phyloP scores from a whole-genome alignment of 2,888 invertebrate species.

The Rotaria sp. region DNA sequence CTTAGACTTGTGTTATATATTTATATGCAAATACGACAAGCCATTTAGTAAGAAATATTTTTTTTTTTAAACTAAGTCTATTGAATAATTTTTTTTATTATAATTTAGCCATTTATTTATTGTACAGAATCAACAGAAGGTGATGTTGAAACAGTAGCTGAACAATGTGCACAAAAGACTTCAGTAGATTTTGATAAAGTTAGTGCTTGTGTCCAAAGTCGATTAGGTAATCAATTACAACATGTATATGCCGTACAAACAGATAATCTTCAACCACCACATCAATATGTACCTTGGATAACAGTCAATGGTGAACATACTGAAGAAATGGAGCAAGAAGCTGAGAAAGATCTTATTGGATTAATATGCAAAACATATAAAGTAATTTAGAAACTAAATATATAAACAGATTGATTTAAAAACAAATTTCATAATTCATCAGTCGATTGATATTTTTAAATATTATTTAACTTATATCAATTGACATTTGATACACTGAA shows the following conservation, averaged over 20 bases:
- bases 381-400: background rate
- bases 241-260: constrained; percentile 51
- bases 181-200: constrained; percentile 45
- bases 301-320: constrained; percentile 52
- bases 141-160: constrained; percentile 41
- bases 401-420: background rate
- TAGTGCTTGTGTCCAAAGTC: constrained; percentile 46
- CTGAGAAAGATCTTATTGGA: constrained; percentile 44
- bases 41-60: background rate
- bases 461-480: too few relatives aligned
- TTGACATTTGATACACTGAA: too few relatives aligned
- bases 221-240: constrained; percentile 48
- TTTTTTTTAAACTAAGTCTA: background rate
- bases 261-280: constrained; percentile 47
- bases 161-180: constrained; percentile 45
- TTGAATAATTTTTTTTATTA: background rate
- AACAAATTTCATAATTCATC: too few relatives aligned
- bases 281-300: constrained; percentile 53
- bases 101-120: constrained; percentile 45
- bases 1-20: constrained; percentile 48
- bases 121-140: constrained; percentile 47
- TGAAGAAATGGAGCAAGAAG: constrained; percentile 46
- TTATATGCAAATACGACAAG: constrained; percentile 43
- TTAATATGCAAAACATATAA: constrained; percentile 47
- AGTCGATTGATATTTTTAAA: too few relatives aligned